Evolutionary conservation across 2,113 vertebrate species (phyloP), one percentile per base, ranked within the genome.

Genomic region (Tachycineta bicolor): DNA sequence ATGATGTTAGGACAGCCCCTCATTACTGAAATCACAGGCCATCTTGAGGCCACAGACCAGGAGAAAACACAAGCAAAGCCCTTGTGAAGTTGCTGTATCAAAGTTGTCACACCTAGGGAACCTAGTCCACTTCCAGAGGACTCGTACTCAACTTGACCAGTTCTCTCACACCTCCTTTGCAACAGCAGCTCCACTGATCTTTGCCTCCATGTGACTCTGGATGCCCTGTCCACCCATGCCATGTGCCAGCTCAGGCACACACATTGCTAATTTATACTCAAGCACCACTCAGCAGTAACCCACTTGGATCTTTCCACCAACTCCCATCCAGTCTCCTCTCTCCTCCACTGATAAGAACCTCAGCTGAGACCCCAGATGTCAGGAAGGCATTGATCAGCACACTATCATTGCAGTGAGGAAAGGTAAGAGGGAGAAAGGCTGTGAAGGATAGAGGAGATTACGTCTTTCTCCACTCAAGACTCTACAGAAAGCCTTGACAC

Each of bases 1-100:
- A 67, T 0, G 1, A 50, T 23, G 81, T 0, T 26, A 64, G 37
- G 47, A 55, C 17, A 3, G 2, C 46, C 85, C 43, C 37, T 76
- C 50, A 83, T 43, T 41, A 49, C 43, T 34, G 56, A 82, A 77
- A 53, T 75, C 69, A 64, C 12, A 64, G 41, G 9, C 39, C 52
- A 34, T 47, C 44, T 28, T 64, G 41, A 75, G 44, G 41, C 33
- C 81, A 81, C n/a, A 16, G 21, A 55, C 25, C 28, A 60, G 64
- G 52, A 78, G 2, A 89, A 24, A 81, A 67, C 15, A 29, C 19
- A 87, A 71, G 26, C 12, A 77, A 86, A 90, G 17, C 25, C 46
- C 1, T 1, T 34, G 14, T 52, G 22, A 74, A 84, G 9, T 39
- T 75, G 33, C 56, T 71, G 12, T 50, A 63, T 81, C 39, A 75